Evolutionary conservation across 1,140 invertebrate species (phyloP).

Genomic region (Conopomorpha cramerella): DNA sequence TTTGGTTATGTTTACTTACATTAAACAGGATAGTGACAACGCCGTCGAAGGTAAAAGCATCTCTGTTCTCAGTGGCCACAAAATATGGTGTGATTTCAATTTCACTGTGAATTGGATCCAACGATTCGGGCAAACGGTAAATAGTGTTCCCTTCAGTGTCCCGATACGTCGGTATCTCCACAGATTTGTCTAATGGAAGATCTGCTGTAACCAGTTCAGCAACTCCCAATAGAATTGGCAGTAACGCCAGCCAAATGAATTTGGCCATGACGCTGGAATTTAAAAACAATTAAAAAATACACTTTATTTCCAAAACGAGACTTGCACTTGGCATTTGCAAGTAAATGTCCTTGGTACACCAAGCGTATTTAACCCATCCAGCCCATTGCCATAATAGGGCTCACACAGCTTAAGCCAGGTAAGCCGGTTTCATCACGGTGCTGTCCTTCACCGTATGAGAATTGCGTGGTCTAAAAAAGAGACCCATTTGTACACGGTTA

Average conservation of each 20-base stretch:
- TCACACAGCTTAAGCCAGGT: too few relatives aligned
- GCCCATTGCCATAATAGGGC: too few relatives aligned
- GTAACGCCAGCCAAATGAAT: slow-evolving; percentile 19
- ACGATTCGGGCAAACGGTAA: slow-evolving; percentile 35
- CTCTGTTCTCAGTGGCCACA: slow-evolving; percentile 32
- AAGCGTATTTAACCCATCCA: too few relatives aligned
- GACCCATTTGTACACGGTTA: too few relatives aligned
- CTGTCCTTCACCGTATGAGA: too few relatives aligned
- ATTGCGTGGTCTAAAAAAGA: too few relatives aligned
- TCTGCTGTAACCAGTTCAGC: slow-evolving; percentile 18
- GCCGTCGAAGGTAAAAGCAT: slow-evolving; percentile 66
- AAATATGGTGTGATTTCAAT: slow-evolving; percentile 61
- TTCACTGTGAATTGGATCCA: slow-evolving; percentile 31
- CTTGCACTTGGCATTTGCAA: too few relatives aligned
- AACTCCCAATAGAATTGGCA: slow-evolving; percentile 18
- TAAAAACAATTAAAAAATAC: too few relatives aligned
- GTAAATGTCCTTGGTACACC: too few relatives aligned
- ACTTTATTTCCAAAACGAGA: too few relatives aligned
- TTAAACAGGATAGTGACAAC: slow-evolving; percentile 56
- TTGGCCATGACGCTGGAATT: too few relatives aligned
- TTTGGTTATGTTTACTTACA: slow-evolving; percentile 27
- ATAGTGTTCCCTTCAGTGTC: slow-evolving; percentile 10
- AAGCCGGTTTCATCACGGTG: too few relatives aligned
- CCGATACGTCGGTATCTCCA: slow-evolving; percentile 8
- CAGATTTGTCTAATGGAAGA: slow-evolving; percentile 24